Percentiles rank a stretch among this genome's conserved stretches.
Conservation (phyloP, 2,888 invertebrate species). For the Amphipoea oculea region DNA sequence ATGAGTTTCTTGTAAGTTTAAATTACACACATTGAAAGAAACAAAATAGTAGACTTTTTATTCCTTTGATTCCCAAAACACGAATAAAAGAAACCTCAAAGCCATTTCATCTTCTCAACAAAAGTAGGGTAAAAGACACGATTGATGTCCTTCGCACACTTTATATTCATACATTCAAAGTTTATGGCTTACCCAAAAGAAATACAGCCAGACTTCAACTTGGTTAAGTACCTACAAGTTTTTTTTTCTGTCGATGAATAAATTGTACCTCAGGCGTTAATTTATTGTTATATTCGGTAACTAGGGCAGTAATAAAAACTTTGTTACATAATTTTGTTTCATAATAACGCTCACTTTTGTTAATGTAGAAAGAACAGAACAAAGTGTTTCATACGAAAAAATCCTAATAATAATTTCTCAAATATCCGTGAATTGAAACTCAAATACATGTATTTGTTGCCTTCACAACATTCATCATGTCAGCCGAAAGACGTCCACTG, state of each 20-base stretch:
- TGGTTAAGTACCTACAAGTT: conserved; percentile 18
- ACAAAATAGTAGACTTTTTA: neutral
- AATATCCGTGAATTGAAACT: neutral
- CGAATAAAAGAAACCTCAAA: conserved; percentile 35
- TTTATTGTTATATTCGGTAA: neutral
- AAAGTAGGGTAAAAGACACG: conserved; percentile 43
- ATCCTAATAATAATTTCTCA: neutral
- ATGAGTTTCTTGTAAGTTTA: neutral
- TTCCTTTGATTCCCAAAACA: conserved; percentile 30
- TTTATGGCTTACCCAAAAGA: conserved; percentile 51
- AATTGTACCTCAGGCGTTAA: neutral
- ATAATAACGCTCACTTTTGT: neutral
- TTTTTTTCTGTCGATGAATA: conserved; percentile 15
- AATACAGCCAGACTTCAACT: conserved; percentile 27
- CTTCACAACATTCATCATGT: too few relatives aligned
- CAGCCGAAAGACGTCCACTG: too few relatives aligned
- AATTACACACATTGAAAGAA: neutral
- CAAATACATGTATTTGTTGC: neutral
- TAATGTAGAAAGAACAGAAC: neutral
- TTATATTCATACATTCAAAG: conserved; percentile 57
- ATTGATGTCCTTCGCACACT: conserved; percentile 49
- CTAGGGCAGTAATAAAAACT: neutral
- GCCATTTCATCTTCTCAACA: conserved; percentile 37
- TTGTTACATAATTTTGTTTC: too few relatives aligned
- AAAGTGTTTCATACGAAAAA: neutral